Evolutionary conservation across 2,113 vertebrate genomes (phyloP).

Genomic region (Varanus komodoensis): DNA sequence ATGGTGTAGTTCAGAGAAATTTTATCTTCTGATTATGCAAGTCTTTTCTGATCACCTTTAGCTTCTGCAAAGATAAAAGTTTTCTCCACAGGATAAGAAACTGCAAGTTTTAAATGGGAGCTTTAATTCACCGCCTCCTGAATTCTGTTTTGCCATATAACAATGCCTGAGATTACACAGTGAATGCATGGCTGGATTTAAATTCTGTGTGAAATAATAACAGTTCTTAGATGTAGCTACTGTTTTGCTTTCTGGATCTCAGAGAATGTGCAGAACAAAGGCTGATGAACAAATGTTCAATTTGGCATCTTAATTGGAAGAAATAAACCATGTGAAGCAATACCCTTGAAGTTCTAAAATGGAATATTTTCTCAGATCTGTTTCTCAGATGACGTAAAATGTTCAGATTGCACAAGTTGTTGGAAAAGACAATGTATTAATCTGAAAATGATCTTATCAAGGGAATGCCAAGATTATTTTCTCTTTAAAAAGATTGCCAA

Average conservation of each 20-base stretch:
- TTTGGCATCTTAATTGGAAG: not conserved
- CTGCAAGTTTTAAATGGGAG: not conserved
- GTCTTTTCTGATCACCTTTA: too few species aligned
- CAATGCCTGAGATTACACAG: too few species aligned
- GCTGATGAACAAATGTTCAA: not conserved
- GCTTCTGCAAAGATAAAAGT: not conserved
- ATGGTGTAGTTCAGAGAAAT: too few species aligned
- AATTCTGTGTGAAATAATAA: not conserved
- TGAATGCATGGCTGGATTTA: not conserved
- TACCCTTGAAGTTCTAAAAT: not conserved
- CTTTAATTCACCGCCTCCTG: not conserved
- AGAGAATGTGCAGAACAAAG: not conserved
- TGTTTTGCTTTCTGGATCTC: too few species aligned
- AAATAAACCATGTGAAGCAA: not conserved
- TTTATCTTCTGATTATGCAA: too few species aligned
- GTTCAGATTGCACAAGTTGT: not conserved
- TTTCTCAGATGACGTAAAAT: not conserved
- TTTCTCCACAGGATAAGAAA: not conserved
- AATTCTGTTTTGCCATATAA: not conserved
- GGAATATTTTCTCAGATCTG: conserved; percentile 26
- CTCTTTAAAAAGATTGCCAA: not conserved
- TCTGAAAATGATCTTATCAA: not conserved
- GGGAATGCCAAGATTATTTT: not conserved
- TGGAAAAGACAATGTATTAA: not conserved
- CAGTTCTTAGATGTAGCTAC: not conserved